phyloP scores from a whole-genome alignment of 2,888 invertebrate genomes.

The Zhuqinia jingwanae region DNA sequence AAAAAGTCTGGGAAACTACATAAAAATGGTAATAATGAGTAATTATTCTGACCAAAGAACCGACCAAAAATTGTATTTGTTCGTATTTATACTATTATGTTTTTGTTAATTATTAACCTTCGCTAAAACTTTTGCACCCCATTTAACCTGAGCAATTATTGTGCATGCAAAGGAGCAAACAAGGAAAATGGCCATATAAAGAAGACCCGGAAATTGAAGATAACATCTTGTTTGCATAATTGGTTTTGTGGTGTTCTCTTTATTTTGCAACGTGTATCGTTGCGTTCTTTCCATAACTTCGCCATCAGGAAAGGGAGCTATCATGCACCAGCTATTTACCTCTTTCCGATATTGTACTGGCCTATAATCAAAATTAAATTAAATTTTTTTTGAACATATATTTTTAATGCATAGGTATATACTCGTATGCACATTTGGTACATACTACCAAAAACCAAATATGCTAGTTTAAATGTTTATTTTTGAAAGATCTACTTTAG shows the following conservation, averaged over 20 bases:
- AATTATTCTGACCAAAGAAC: too few species aligned
- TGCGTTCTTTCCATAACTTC: constrained; percentile 91
- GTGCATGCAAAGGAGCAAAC: not conserved
- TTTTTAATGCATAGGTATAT: too few species aligned
- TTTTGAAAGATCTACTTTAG: too few species aligned
- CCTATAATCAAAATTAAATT: too few species aligned
- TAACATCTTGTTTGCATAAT: constrained; percentile 88
- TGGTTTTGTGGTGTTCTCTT: constrained; percentile 85
- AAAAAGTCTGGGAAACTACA: constrained; percentile 82
- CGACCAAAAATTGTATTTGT: not conserved
- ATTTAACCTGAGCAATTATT: constrained; percentile 84
- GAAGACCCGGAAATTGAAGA: constrained; percentile 82
- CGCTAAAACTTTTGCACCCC: constrained; percentile 86
- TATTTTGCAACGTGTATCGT: constrained; percentile 86
- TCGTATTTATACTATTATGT: not conserved
- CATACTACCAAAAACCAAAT: too few species aligned
- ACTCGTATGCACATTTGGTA: too few species aligned
- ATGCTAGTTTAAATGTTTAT: not conserved
- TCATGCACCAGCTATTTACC: constrained; percentile 85
- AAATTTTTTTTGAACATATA: not conserved
- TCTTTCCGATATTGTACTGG: constrained; percentile 82
- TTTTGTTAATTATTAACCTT: constrained; percentile 82
- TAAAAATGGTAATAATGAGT: not conserved
- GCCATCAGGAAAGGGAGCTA: constrained; percentile 92
- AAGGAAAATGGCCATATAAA: not conserved